Percentiles rank a stretch among this genome's conserved stretches.
Evolutionary conservation across 2,113 vertebrate species (phyloP).

Genomic region (Osmerus eperlanus): DNA sequence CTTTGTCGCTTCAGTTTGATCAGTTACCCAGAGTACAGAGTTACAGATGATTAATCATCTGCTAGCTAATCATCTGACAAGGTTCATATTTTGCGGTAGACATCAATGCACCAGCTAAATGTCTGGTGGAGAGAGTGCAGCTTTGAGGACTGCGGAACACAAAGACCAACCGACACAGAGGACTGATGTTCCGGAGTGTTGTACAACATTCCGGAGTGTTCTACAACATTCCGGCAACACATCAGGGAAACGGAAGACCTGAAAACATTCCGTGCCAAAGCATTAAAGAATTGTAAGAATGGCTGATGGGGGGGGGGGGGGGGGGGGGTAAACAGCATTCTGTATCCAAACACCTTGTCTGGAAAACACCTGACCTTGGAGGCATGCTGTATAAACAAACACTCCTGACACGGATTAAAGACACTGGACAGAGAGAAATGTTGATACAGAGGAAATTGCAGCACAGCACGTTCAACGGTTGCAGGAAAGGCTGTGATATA

Average conservation of each 20-base stretch:
- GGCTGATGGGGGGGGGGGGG: neutral
- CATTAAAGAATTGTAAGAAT: neutral
- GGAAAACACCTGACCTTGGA: too few relatives aligned
- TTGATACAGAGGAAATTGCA: neutral
- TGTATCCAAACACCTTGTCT: too few relatives aligned
- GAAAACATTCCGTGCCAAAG: neutral
- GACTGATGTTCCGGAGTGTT: neutral
- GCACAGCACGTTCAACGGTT: neutral
- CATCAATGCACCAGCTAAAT: too few relatives aligned
- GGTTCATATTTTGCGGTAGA: too few relatives aligned
- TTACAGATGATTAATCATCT: too few relatives aligned
- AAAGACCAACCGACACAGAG: neutral
- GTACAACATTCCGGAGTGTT: neutral
- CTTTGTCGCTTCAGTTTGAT: too few relatives aligned
- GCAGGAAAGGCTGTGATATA: neutral
- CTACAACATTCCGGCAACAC: neutral
- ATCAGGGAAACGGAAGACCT: neutral
- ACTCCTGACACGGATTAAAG: too few relatives aligned
- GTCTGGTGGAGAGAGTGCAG: too few relatives aligned
- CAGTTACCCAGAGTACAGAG: too few relatives aligned
- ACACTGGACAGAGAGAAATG: neutral
- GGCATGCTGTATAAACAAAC: too few relatives aligned
- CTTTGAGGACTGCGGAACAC: neutral
- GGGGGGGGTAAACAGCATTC: too few relatives aligned
- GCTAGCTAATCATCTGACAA: too few relatives aligned